Conservation (phyloP, 2,797 vertebrate species). For the Lateolabrax maculatus region DNA sequence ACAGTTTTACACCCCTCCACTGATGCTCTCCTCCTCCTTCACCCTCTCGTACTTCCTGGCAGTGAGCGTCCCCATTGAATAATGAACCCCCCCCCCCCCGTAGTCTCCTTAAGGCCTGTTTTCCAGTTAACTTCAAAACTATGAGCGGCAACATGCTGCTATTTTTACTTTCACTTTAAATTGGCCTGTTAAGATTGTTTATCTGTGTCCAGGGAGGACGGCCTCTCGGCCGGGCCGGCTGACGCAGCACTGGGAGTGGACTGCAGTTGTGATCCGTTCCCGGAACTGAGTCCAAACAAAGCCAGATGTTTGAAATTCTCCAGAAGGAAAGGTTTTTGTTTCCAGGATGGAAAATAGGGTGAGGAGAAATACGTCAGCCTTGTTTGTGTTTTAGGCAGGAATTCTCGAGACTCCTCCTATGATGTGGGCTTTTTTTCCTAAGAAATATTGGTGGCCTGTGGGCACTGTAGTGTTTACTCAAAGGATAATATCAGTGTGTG, state of each 20-base stretch:
- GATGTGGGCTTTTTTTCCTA: slow-evolving; percentile 8
- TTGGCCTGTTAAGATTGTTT: slow-evolving; percentile 54
- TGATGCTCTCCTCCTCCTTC: background rate
- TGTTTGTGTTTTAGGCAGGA: slow-evolving; percentile 40
- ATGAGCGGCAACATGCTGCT: slow-evolving; percentile 24
- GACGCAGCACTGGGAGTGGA: slow-evolving; percentile 32
- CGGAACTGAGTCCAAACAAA: slow-evolving; percentile 74
- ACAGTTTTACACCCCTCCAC: background rate
- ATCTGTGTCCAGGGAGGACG: slow-evolving; percentile 47
- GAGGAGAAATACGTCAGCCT: slow-evolving; percentile 33
- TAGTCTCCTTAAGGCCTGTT: slow-evolving; percentile 19
- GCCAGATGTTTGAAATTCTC: slow-evolving; percentile 83
- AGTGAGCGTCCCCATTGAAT: background rate
- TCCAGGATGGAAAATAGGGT: slow-evolving; percentile 27
- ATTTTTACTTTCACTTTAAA: slow-evolving; percentile 57
- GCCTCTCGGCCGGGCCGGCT: slow-evolving; percentile 19
- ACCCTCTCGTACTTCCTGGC: slow-evolving; percentile 10
- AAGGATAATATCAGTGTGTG: slow-evolving; percentile 5
- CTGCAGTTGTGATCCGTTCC: slow-evolving; percentile 70
- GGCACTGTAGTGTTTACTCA: slow-evolving; percentile 14
- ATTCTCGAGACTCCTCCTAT: background rate
- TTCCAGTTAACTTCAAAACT: slow-evolving; percentile 51
- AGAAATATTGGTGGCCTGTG: slow-evolving; percentile 13
- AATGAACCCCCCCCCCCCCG: background rate
- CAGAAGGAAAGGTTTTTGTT: slow-evolving; percentile 49